phyloP scores from a whole-genome alignment of 2,888 invertebrate genomes.

The Drosophila peninsularis region DNA sequence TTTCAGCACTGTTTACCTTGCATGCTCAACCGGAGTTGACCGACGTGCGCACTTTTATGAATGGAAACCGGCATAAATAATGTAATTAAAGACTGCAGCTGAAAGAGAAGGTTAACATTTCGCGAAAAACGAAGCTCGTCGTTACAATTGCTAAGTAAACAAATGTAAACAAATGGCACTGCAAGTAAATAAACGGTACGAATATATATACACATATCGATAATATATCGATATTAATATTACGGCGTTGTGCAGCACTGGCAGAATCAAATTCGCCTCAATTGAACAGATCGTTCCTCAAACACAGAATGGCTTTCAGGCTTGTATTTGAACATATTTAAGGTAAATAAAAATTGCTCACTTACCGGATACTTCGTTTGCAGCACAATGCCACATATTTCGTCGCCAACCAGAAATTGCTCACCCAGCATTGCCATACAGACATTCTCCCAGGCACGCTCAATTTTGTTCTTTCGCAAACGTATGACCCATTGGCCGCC shows the following conservation, averaged over 20 bases:
- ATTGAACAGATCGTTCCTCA: conserved; percentile 4
- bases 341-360: conserved; percentile 18
- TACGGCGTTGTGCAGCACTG: conserved; percentile 52
- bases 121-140: conserved; percentile 10
- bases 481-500: conserved; percentile 99
- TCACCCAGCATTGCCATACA: conserved; percentile 99
- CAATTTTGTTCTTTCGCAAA: conserved; percentile 96
- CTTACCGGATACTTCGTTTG: conserved; percentile 93
- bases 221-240: conserved; percentile 27
- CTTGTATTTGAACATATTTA: background rate
- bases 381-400: conserved; percentile 98
- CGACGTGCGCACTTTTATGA: conserved; percentile 60
- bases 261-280: conserved; percentile 3
- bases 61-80: conserved; percentile 58
- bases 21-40: conserved; percentile 51
- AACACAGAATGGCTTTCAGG: conserved; percentile 38
- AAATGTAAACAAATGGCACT: conserved; percentile 16
- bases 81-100: conserved; percentile 29
- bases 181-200: conserved; percentile 6
- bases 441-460: conserved; percentile 99
- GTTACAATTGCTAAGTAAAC: background rate
- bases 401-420: conserved; percentile 99
- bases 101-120: conserved; percentile 33
- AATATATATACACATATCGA: background rate
- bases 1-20: conserved; percentile 34